Evolutionary conservation across 2,888 invertebrate species (phyloP), one percentile per base, ranked within the genome.

Genomic region (Steromphala cineraria): DNA sequence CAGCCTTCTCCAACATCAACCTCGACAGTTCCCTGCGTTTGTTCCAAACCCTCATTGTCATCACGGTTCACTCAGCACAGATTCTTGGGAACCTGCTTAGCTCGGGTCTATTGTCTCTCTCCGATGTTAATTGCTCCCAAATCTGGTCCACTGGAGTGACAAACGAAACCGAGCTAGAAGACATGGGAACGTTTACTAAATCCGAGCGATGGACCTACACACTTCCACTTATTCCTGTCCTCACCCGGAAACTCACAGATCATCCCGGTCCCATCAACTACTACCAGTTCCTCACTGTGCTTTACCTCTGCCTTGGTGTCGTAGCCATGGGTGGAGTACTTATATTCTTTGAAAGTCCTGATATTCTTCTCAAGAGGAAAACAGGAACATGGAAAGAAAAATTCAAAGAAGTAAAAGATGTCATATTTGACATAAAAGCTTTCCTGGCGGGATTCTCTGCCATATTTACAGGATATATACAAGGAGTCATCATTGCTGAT

Each of bases 31-130:
- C 90, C 0, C 89, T 91, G 28, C 87, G 88, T 62, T 88, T 89
- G 55, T 91, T 91, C 78, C 91, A 91, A 62, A 87, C 88, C 7
- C 88, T 89, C n/a, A 89, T 90, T 74, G 85, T 91, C 19, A 86
- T 91, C 46, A 90, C 89, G 74, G 88, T 90, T 78, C 91, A 91
- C 81, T 87, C 89, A 8, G 90, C 91, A 4, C 91, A 91, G 79
- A 89, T 91, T 53, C 82, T 91, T 52, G 91, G 91, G 56, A 91
- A 91, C 77, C 85, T 90, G 0, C 80, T 91, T 5, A 89, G 89
- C 75, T 90, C 90, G 0, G 86, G 86, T 3, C 86, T 90, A 24
- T 82, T 91, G 31, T 89, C 87, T 31, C 84, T 86, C 21, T 85
- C 87, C 31, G 87, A 85, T 31, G 83, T 81, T 74, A 78, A 84